phyloP scores from a whole-genome alignment of 2,797 vertebrate species.

The Malacoctenus gilli region DNA sequence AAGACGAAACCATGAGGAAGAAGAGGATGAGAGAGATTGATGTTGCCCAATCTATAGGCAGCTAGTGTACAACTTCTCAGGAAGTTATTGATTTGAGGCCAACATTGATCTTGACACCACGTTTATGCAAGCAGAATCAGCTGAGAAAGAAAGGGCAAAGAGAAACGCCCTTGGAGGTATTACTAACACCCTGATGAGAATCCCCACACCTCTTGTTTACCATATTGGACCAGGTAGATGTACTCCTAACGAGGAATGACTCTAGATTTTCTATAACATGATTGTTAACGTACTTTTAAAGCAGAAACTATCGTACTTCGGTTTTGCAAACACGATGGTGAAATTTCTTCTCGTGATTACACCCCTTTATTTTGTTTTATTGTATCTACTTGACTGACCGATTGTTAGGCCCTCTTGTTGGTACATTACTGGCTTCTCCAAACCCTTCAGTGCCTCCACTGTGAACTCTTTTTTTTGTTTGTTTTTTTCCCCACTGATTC shows the following conservation, averaged over 20 bases:
- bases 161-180: conserved; percentile 44
- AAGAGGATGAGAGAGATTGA: conserved; percentile 53
- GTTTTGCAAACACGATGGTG: no score
- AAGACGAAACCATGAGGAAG: conserved; percentile 35
- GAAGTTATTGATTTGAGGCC: conserved; percentile 67
- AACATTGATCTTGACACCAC: conserved; percentile 63
- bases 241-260: no score
- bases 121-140: conserved; percentile 61
- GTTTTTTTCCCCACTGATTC: background rate
- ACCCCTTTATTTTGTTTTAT: background rate
- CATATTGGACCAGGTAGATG: no score
- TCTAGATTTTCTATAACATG: no score
- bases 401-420: conserved; percentile 11
- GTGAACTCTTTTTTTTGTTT: conserved; percentile 19
- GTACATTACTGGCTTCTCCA: conserved; percentile 21
- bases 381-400: conserved; percentile 21
- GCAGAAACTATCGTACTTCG: no score
- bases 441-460: conserved; percentile 22
- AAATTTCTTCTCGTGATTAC: background rate
- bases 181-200: conserved; percentile 2
- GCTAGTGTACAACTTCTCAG: conserved; percentile 53
- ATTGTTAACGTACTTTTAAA: no score
- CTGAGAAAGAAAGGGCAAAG: conserved; percentile 41
- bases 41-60: conserved; percentile 58
- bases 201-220: conserved; percentile 1